Percentiles rank a stretch among this genome's conserved stretches.
phyloP scores from a whole-genome alignment of 2,113 vertebrate species.

The Gadus macrocephalus region DNA sequence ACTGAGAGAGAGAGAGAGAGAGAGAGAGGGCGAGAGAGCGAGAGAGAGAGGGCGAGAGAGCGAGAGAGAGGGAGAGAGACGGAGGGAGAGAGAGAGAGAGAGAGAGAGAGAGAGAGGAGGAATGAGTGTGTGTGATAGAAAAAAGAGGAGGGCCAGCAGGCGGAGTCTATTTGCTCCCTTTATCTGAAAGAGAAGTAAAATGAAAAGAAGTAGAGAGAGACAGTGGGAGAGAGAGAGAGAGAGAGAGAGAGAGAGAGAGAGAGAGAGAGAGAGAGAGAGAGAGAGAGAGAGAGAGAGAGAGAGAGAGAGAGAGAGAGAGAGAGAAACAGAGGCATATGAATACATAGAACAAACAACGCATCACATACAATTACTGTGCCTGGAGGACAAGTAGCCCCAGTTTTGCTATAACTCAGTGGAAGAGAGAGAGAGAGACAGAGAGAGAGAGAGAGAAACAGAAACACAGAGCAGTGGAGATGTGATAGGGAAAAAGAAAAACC shows the following conservation, averaged over 20 bases:
- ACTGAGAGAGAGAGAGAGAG: slow-evolving; percentile 34
- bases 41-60: slow-evolving; percentile 39
- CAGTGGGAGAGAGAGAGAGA: slow-evolving; percentile 42
- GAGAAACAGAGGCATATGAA: slow-evolving; percentile 44
- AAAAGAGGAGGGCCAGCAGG: slow-evolving; percentile 40
- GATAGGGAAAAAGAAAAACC: slow-evolving; percentile 27
- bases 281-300: slow-evolving; percentile 41
- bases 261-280: slow-evolving; percentile 25
- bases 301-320: slow-evolving; percentile 36
- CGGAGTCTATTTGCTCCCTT: slow-evolving; percentile 66
- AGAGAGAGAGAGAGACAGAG: neutral
- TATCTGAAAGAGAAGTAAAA: slow-evolving; percentile 37
- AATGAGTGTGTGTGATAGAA: neutral
- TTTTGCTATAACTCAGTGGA: slow-evolving; percentile 32
- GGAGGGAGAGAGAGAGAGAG: slow-evolving; percentile 41
- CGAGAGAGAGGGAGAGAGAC: slow-evolving; percentile 34
- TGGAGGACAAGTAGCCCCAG: slow-evolving; percentile 40
- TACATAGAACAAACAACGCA: slow-evolving; percentile 36
- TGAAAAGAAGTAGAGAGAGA: slow-evolving; percentile 32
- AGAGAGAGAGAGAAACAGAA: slow-evolving; percentile 8
- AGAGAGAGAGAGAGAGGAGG: slow-evolving; percentile 37
- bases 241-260: slow-evolving; percentile 48
- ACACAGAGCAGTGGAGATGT: slow-evolving; percentile 23
- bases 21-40: slow-evolving; percentile 44
- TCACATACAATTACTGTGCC: slow-evolving; percentile 31